Percentiles rank a stretch among this genome's conserved stretches.
phyloP scores from a whole-genome alignment of 2,797 vertebrate genomes.

The Knipowitschia caucasica region DNA sequence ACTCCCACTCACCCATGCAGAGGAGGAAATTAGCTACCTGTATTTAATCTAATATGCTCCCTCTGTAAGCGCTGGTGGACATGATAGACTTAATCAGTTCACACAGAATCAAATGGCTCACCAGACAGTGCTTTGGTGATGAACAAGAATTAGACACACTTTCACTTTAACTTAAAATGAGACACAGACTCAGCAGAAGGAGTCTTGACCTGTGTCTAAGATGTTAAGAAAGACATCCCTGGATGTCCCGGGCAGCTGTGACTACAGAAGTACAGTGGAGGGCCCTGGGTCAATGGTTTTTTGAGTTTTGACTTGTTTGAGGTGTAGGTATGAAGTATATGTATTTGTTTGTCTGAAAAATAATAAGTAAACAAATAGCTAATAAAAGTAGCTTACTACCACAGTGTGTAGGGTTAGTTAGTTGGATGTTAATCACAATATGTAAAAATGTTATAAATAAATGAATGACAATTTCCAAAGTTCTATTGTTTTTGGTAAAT shows the following conservation, averaged over 20 bases:
- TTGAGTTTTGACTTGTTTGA: background rate
- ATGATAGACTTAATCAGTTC: constrained; percentile 77
- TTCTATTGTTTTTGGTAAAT: background rate
- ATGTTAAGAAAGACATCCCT: background rate
- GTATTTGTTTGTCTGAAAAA: too few species aligned
- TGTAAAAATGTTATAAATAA: too few species aligned
- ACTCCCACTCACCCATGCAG: constrained; percentile 73
- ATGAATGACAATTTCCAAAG: background rate
- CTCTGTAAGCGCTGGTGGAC: constrained; percentile 73
- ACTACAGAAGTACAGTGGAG: background rate
- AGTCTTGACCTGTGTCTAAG: background rate
- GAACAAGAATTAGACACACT: constrained; percentile 52
- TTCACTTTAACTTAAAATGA: constrained; percentile 30
- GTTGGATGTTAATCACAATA: background rate
- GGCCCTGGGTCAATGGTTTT: background rate
- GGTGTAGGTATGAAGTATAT: background rate
- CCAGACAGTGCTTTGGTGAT: constrained; percentile 53
- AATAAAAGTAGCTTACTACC: too few species aligned
- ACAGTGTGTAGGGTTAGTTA: too few species aligned
- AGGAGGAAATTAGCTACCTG: constrained; percentile 78
- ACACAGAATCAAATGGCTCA: constrained; percentile 64
- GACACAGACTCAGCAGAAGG: constrained; percentile 23
- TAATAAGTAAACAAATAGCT: too few species aligned
- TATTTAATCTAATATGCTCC: constrained; percentile 77
- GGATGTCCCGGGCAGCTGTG: background rate